phyloP scores from a whole-genome alignment of 2,113 vertebrate species.

The Myotis yumanensis region DNA sequence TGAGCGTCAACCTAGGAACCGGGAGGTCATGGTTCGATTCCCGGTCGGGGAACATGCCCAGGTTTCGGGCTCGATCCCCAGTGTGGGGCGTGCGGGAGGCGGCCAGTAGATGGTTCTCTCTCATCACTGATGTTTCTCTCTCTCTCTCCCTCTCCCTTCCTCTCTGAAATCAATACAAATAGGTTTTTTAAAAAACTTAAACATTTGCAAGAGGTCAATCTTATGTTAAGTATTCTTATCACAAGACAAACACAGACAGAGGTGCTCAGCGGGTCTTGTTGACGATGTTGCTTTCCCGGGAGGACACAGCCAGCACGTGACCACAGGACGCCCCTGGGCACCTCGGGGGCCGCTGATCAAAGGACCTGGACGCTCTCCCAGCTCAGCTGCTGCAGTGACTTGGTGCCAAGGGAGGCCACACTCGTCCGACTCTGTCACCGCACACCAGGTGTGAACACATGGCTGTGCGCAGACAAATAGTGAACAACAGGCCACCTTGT shows the following conservation, averaged over 20 bases:
- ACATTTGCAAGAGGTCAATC: background rate
- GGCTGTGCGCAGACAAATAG: rapidly evolving
- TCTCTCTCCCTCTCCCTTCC: too few species aligned
- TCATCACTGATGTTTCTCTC: too few species aligned
- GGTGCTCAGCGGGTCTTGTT: background rate
- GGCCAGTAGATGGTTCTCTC: too few species aligned
- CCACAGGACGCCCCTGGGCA: background rate
- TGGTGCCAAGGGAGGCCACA: background rate
- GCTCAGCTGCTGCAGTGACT: background rate
- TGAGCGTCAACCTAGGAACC: too few species aligned
- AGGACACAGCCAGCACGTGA: background rate
- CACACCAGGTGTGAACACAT: too few species aligned
- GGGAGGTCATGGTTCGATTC: too few species aligned
- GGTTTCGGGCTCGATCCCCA: too few species aligned
- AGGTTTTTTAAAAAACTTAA: background rate
- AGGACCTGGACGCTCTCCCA: background rate
- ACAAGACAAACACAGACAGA: background rate
- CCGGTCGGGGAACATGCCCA: too few species aligned
- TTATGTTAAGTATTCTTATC: background rate
- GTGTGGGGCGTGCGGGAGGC: too few species aligned
- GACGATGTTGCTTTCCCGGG: background rate
- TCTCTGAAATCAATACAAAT: too few species aligned
- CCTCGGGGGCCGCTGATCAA: background rate
- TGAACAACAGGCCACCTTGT: background rate
- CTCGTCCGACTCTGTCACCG: background rate